Evolutionary conservation across 2,797 vertebrate genomes (phyloP).

Genomic region (Benthosema pterotum): DNA sequence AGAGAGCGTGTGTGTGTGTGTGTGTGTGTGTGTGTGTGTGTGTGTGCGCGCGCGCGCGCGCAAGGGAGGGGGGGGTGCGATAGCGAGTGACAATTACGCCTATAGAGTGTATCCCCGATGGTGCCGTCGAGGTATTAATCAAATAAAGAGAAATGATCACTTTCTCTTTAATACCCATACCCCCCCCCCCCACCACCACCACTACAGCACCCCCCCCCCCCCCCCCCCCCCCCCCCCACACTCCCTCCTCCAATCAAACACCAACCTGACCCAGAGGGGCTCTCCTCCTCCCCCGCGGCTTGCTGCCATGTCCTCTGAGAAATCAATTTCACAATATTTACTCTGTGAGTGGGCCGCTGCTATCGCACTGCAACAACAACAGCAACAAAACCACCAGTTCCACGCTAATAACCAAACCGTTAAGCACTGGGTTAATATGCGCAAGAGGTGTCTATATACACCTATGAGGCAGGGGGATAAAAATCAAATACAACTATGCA

Average conservation of each 20-base stretch:
- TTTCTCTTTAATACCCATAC: conserved; percentile 30
- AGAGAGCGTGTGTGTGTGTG: too few relatives aligned
- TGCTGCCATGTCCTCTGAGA: conserved; percentile 53
- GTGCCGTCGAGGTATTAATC: conserved; percentile 45
- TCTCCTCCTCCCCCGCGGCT: background rate
- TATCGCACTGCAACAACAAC: conserved; percentile 17
- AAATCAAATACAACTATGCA: too few relatives aligned
- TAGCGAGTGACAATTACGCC: conserved; percentile 10
- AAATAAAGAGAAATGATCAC: conserved; percentile 36
- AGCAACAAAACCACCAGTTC: too few relatives aligned
- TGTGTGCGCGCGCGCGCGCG: too few relatives aligned
- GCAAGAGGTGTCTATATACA: too few relatives aligned
- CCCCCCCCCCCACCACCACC: background rate
- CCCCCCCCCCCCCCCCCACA: background rate
- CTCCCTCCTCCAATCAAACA: conserved; percentile 42
- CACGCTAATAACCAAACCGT: conserved; percentile 25
- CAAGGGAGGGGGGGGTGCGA: conserved; percentile 12
- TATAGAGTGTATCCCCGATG: background rate
- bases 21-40: too few relatives aligned
- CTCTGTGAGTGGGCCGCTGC: conserved; percentile 40
- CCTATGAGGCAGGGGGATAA: too few relatives aligned
- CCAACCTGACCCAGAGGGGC: conserved; percentile 33
- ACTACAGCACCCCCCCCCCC: background rate
- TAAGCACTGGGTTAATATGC: background rate
- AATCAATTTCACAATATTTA: conserved; percentile 36